These are phyloP conservation scores for Dyspetes luteomarginatus DNA, from an alignment of 2,888 invertebrate species.

Conservation along the genomic window DNA sequence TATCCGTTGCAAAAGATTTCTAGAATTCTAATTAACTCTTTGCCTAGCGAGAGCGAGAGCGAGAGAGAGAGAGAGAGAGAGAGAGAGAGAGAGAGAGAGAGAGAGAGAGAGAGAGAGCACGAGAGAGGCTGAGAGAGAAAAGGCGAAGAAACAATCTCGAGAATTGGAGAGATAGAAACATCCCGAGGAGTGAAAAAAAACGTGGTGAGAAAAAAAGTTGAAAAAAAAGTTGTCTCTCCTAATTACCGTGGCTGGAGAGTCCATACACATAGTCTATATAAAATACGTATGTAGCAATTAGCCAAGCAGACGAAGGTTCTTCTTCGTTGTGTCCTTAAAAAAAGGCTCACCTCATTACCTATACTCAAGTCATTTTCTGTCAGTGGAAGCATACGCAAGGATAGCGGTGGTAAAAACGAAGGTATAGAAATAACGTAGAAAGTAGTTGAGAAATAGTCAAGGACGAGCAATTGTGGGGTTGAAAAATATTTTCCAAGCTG, in stretches of 20 bases:
- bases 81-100: conserved; percentile 22
- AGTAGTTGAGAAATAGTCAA: not conserved
- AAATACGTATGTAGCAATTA: no score
- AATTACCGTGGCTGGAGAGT: conserved; percentile 60
- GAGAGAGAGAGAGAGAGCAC: not conserved
- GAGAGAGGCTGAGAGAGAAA: not conserved
- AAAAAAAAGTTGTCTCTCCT: conserved; percentile 53
- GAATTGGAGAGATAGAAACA: not conserved
- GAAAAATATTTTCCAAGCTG: conserved; percentile 34
- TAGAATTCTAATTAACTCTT: conserved; percentile 61
- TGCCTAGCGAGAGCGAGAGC: not conserved
- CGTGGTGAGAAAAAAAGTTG: not conserved
- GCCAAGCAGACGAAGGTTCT: conserved; percentile 32
- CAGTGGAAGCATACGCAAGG: conserved; percentile 14
- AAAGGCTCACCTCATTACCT: conserved; percentile 62
- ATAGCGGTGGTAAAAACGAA: not conserved
- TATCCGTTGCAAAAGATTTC: conserved; percentile 26
- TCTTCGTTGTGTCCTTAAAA: conserved; percentile 47
- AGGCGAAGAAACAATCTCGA: not conserved
- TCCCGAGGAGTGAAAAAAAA: no score
- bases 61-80: conserved; percentile 4
- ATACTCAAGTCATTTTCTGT: conserved; percentile 48
- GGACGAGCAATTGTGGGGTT: not conserved
- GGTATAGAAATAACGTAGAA: not conserved
- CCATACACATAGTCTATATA: no score